These are phyloP conservation scores for Melitaea cinxia DNA, from an alignment of 1,140 invertebrate genomes.

Conservation along the genomic window DNA sequence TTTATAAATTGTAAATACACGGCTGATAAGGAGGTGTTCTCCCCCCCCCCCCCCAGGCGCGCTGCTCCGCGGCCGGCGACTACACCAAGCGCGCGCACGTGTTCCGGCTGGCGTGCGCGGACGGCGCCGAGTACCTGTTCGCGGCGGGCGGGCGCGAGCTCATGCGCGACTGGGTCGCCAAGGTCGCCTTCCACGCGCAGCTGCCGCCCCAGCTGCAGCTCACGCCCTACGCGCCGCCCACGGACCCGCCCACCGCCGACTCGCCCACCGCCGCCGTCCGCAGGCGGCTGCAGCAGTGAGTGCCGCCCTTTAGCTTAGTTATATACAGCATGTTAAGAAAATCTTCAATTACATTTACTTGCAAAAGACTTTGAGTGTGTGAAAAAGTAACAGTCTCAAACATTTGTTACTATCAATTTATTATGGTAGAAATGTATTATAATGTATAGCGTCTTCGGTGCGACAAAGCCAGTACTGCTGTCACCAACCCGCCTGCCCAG, in stretches of 20 bases:
- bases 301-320: not conserved
- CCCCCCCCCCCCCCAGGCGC: conserved; percentile 76
- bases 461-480: no score
- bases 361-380: no score
- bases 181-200: conserved; percentile 96
- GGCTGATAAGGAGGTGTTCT: no score
- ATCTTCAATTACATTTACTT: no score
- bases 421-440: no score
- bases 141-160: conserved; percentile 87
- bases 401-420: no score
- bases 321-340: no score
- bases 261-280: conserved; percentile 62
- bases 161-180: conserved; percentile 96
- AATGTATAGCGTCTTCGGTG: no score
- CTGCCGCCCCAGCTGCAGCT: conserved; percentile 94
- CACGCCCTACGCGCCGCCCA: conserved; percentile 84
- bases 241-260: conserved; percentile 57
- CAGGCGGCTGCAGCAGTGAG: conserved; percentile 54
- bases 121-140: conserved; percentile 97
- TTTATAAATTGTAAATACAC: no score
- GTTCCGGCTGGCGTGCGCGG: conserved; percentile 92
- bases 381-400: no score
- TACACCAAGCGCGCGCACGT: conserved; percentile 98
- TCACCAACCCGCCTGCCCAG: no score
- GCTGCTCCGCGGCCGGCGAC: conserved; percentile 92